phyloP scores from a whole-genome alignment of 2,797 vertebrate genomes.

The Garrulus glandarius region DNA sequence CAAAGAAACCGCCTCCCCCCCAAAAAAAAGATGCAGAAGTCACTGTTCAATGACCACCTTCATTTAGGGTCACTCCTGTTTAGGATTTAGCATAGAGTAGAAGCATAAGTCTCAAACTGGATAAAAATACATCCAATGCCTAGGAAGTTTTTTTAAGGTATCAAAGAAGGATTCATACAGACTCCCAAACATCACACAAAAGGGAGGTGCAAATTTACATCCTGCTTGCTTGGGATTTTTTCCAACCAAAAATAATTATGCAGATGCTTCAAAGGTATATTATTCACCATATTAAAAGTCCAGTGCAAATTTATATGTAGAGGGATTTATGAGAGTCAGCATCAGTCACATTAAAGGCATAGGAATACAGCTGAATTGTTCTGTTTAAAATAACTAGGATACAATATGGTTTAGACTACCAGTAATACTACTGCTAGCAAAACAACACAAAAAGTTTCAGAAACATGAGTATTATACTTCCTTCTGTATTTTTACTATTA shows the following conservation, averaged over 20 bases:
- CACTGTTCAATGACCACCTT: not conserved
- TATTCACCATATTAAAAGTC: not conserved
- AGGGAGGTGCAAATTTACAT: not conserved
- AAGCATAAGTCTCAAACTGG: not conserved
- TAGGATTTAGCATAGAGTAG: not conserved
- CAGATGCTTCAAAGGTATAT: not conserved
- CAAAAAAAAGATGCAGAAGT: not conserved
- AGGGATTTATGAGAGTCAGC: not conserved
- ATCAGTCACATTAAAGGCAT: not conserved
- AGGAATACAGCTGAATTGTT: not conserved
- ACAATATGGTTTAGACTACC: not conserved
- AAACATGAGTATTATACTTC: too few relatives aligned
- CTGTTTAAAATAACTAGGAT: not conserved
- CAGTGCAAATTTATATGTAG: not conserved
- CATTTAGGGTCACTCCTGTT: not conserved
- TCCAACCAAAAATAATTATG: not conserved
- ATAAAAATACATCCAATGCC: not conserved
- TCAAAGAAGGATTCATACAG: not conserved
- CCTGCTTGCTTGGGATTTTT: not conserved
- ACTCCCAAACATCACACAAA: not conserved
- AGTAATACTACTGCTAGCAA: not conserved
- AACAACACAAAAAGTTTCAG: not conserved
- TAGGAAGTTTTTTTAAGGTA: not conserved
- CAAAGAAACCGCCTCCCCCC: rapidly evolving
- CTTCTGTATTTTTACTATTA: not conserved